Evolutionary conservation across 2,797 vertebrate genomes (phyloP).

Genomic region (Naso thynnoides): DNA sequence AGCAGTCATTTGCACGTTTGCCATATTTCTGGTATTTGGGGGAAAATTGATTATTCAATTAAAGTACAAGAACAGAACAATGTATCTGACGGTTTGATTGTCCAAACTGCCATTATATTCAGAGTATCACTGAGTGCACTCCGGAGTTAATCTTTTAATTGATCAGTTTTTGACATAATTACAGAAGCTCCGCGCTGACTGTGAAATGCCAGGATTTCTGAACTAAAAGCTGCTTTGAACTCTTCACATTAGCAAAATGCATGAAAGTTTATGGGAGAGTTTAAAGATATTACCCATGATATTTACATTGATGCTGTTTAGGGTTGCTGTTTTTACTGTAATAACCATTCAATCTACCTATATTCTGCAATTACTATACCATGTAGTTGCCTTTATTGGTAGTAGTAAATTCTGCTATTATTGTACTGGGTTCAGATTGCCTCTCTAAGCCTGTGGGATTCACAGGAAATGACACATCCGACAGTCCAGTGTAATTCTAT

Average conservation of each 20-base stretch:
- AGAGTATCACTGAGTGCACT: conserved; percentile 6
- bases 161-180: conserved; percentile 22
- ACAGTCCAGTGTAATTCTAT: background rate
- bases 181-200: conserved; percentile 1
- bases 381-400: background rate
- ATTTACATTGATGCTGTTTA: background rate
- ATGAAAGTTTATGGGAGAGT: background rate
- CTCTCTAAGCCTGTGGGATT: background rate
- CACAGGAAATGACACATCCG: background rate
- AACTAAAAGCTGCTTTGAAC: background rate
- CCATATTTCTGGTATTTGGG: background rate
- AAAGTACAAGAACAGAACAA: conserved; percentile 28
- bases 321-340: background rate
- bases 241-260: background rate
- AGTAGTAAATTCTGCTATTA: background rate
- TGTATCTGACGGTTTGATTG: conserved; percentile 31
- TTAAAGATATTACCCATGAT: background rate
- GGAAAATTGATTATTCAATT: conserved; percentile 26
- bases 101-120: conserved; percentile 38
- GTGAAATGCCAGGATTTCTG: conserved; percentile 9
- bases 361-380: background rate
- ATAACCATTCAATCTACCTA: background rate
- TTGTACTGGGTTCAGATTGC: background rate
- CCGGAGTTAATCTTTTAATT: conserved; percentile 29
- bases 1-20: conserved; percentile 15